A percentile compares a stretch with the other conserved stretches of the same genome.
phyloP scores from a whole-genome alignment of 2,888 invertebrate genomes.

The Ellobium chinense region DNA sequence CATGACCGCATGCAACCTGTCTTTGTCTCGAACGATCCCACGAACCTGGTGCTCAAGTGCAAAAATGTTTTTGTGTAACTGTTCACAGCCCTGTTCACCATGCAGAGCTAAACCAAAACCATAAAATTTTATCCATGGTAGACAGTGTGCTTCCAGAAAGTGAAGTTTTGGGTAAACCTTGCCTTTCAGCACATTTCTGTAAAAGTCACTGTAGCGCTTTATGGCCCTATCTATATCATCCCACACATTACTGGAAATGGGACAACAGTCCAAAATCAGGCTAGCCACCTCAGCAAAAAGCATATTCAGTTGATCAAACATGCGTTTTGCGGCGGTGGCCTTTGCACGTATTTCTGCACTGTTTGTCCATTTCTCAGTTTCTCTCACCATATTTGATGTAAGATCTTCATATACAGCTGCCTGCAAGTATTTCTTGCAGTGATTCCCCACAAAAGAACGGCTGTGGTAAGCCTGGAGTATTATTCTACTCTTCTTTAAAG shows the following conservation, averaged over 20 bases:
- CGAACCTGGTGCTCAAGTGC: neutral
- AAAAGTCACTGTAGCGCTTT: neutral
- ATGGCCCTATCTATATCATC: neutral
- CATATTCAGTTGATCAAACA: neutral
- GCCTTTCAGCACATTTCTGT: neutral
- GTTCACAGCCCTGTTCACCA: neutral
- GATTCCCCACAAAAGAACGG: constrained; percentile 2
- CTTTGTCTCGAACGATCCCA: neutral
- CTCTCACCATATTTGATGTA: neutral
- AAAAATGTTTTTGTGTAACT: neutral
- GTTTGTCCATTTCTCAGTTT: neutral
- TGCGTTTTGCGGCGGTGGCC: neutral
- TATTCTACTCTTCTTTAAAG: neutral
- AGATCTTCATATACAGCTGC: neutral
- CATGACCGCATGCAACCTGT: neutral
- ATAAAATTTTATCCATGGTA: neutral
- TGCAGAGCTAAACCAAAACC: neutral
- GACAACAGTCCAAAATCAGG: neutral
- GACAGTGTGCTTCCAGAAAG: neutral
- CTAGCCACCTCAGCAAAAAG: neutral
- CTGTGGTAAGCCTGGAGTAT: constrained; percentile 1
- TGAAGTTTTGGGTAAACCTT: neutral
- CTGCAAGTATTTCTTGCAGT: neutral
- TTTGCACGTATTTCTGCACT: neutral
- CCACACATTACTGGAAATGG: neutral